Conservation (phyloP, 2,888 invertebrate species). For the Metopia argyrocephala region DNA sequence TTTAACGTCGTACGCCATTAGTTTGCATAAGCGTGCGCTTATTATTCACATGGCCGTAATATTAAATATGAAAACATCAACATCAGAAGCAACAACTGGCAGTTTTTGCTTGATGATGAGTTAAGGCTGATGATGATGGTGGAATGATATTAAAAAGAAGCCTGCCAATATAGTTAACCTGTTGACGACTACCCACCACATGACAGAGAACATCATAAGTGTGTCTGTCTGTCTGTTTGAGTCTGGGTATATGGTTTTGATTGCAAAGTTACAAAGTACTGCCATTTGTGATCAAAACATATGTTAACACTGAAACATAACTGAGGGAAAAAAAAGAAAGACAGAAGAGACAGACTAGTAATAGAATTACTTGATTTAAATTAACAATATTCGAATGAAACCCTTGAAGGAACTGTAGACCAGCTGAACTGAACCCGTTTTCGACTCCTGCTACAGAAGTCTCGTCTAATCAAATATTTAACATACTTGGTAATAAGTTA, state of each 20-base stretch:
- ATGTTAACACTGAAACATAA: constrained; percentile 21
- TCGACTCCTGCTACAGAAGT: too few species aligned
- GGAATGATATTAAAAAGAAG: constrained; percentile 29
- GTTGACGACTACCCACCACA: constrained; percentile 50
- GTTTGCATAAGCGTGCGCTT: constrained; percentile 46
- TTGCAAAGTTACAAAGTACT: not conserved
- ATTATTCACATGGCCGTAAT: too few species aligned
- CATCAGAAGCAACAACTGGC: constrained; percentile 11
- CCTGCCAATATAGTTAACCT: constrained; percentile 42
- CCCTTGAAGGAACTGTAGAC: too few species aligned
- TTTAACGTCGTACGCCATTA: constrained; percentile 51
- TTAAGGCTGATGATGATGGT: not conserved
- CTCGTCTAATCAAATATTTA: too few species aligned
- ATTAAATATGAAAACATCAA: too few species aligned
- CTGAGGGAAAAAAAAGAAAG: too few species aligned
- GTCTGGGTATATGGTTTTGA: not conserved
- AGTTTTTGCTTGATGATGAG: not conserved
- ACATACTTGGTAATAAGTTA: too few species aligned
- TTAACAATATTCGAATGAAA: not conserved
- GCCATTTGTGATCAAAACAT: not conserved
- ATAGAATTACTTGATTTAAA: not conserved
- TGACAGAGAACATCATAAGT: constrained; percentile 20
- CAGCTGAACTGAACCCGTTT: too few species aligned
- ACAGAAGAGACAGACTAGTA: not conserved
- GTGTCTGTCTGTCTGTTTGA: not conserved